phyloP scores from a whole-genome alignment of 2,113 vertebrate genomes.

The Lepisosteus oculatus region DNA sequence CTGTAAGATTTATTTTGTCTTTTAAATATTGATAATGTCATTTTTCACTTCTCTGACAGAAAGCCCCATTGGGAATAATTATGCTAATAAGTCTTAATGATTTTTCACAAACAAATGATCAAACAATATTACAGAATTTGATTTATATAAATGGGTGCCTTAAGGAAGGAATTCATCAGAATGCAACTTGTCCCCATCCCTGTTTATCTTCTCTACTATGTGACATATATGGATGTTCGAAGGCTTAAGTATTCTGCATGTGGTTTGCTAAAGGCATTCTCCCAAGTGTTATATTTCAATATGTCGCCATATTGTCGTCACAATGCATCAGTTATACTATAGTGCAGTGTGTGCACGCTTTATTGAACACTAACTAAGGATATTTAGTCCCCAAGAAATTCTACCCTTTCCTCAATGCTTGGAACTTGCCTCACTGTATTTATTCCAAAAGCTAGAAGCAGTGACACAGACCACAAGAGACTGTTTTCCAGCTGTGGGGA shows the following conservation, averaged over 20 bases:
- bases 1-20: conserved; percentile 62
- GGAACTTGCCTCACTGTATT: too few relatives aligned
- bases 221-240: neutral
- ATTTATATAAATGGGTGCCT: conserved; percentile 81
- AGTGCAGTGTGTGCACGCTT: neutral
- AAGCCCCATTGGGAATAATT: conserved; percentile 77
- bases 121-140: conserved; percentile 75
- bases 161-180: conserved; percentile 73
- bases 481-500: too few relatives aligned
- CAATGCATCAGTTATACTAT: neutral
- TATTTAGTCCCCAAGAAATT: too few relatives aligned
- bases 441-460: too few relatives aligned
- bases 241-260: conserved; percentile 5
- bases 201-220: conserved; percentile 60
- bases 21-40: conserved; percentile 78
- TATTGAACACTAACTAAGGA: too few relatives aligned
- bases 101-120: conserved; percentile 79
- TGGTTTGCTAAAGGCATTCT: neutral
- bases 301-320: neutral
- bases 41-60: conserved; percentile 74
- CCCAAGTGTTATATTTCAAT: neutral
- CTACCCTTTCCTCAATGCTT: too few relatives aligned
- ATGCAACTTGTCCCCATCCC: conserved; percentile 56
- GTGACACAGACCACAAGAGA: too few relatives aligned
- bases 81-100: conserved; percentile 82